Evolutionary conservation across 2,888 invertebrate species (phyloP), one percentile per base, ranked within the genome.

Genomic region (Aspidiotus rigidus): DNA sequence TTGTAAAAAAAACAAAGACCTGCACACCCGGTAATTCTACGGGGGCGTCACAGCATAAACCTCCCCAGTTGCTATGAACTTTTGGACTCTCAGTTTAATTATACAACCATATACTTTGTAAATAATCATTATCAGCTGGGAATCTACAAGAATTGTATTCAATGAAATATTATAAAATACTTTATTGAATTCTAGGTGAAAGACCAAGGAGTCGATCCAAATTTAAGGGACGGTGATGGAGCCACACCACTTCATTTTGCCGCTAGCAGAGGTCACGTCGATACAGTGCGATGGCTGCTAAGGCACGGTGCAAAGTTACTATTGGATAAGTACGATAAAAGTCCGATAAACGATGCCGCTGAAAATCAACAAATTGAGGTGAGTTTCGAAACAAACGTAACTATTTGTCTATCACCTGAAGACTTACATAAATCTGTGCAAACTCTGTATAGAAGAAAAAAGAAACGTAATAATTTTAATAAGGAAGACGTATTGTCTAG

Each of bases 341-440:
- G 90, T 76, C 92, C 93, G 7, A 88, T 93, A 73, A 92, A 93
- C 76, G 92, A 92, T 77, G 93, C 93, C 0, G 92, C 92, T 9
- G 92, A 93, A 77, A 90, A 92, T 76, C 90, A 92, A 77, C 91
- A 93, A 76, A 85, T 89, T 73, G 90, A 93, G 85, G 92, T 91
- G 78, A 76, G 77, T 56, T 13, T 8, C 3, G 10, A 49, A 49
- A 13, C 49, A n/a, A 49, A 13, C 10, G 49, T 49, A 13, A 49
- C n/a, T 49, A 49, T 49, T 13, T 5, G 28, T 28, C 28, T 28
- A 28, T 28, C 5, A 28, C 28, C 28, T 28, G 5, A 28, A 28
- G 28, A 28, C 28, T 28, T 28, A 28, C 28, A 28, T 28, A 28
- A 28, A 28, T 28, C 28, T 28, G 28, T 28, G 5, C 28, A 28